These are phyloP conservation scores for Chelonoidis abingdonii DNA, from an alignment of 2,113 vertebrate species.

Conservation along the genomic window DNA sequence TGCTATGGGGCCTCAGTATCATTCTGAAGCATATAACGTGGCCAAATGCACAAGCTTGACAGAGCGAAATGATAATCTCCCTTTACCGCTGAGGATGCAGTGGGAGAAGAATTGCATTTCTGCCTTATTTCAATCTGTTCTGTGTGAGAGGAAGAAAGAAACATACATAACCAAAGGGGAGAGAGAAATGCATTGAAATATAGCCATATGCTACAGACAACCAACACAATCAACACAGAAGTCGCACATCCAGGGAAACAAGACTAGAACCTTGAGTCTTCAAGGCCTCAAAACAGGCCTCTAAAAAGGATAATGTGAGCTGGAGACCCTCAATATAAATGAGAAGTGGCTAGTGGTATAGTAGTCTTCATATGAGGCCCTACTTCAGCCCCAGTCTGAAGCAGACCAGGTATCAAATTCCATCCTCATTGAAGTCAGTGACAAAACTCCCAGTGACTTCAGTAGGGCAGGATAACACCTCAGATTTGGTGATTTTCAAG, in stretches of 20 bases:
- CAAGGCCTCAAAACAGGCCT: neutral
- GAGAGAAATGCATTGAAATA: neutral
- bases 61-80: fast-evolving
- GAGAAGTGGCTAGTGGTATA: neutral
- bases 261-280: neutral
- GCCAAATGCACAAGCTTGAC: neutral
- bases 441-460: neutral
- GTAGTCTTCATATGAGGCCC: neutral
- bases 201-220: neutral
- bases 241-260: neutral
- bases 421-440: neutral
- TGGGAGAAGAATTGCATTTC: slow-evolving; percentile 2
- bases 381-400: neutral
- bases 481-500: neutral
- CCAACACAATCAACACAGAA: neutral
- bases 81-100: neutral
- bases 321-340: neutral
- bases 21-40: neutral
- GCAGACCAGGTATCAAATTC: neutral
- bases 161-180: neutral
- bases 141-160: neutral
- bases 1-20: neutral
- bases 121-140: neutral
- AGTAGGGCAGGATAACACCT: fast-evolving
- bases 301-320: neutral